These are phyloP conservation scores for Epirrhoe tristata DNA, from an alignment of 2,888 invertebrate species.

Conservation along the genomic window DNA sequence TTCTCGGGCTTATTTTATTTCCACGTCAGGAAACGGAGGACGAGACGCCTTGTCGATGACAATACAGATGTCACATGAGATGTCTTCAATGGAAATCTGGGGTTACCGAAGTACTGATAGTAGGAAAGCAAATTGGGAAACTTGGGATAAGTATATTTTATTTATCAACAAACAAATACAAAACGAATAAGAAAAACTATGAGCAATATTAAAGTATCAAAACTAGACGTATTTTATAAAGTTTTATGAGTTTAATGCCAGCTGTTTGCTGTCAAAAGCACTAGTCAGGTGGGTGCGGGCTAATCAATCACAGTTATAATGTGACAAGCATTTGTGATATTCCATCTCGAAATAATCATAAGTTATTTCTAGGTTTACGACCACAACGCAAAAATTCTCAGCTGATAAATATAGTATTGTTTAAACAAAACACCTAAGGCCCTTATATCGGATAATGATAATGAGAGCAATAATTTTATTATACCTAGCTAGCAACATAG, in stretches of 20 bases:
- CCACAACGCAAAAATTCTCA: conserved; percentile 50
- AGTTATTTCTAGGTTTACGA: conserved; percentile 49
- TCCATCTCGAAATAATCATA: conserved; percentile 59
- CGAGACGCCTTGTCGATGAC: conserved; percentile 49
- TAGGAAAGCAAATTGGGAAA: conserved; percentile 2
- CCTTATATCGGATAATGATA: background rate
- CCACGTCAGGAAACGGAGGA: conserved; percentile 58
- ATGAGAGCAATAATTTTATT: background rate
- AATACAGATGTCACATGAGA: conserved; percentile 55
- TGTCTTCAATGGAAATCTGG: conserved; percentile 48
- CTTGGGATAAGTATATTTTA: background rate
- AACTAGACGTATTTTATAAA: background rate
- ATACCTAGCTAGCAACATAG: no score
- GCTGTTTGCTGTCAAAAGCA: conserved; percentile 80
- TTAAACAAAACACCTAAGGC: conserved; percentile 44
- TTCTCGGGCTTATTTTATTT: conserved; percentile 68
- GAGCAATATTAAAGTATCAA: background rate
- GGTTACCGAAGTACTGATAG: background rate
- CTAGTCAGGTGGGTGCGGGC: conserved; percentile 79
- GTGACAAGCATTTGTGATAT: conserved; percentile 75
- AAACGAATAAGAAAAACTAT: background rate
- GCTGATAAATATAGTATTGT: conserved; percentile 52
- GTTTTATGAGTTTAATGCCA: conserved; percentile 55
- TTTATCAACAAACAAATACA: background rate
- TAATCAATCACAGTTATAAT: conserved; percentile 83